Evolutionary conservation across 2,113 vertebrate genomes (phyloP), one percentile per base, ranked within the genome.

Genomic region (Tachysurus vachellii): DNA sequence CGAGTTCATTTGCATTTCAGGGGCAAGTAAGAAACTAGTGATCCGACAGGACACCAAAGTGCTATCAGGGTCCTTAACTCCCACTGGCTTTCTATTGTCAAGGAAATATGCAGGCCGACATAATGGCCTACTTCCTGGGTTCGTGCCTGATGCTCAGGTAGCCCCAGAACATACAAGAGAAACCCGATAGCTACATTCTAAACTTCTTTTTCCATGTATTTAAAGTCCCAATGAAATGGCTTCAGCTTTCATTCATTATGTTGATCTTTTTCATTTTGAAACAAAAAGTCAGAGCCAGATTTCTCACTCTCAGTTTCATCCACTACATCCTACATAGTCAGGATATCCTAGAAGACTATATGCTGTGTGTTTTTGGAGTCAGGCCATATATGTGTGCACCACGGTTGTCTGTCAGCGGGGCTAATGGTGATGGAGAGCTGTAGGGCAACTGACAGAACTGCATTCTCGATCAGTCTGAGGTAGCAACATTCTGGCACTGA

Each of bases 1-100:
- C 68, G 44, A 75, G 85, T 73, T 88, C 21, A 91, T 92, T 91
- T 91, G 73, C 77, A 92, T 89, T 90, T 75, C 42, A 82, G 88
- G 13, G 87, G 26, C 88, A 82, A 82, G 61, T 79, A 84, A 59
- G 42, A 86, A 89, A 85, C 54, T 68, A 86, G 57, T 64, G 76
- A 87, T 21, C 28, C 56, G 42, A 77, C 82, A 84, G 53, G 4
- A 88, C 81, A 84, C 64, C 80, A 68, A 91, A 89, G 85, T 90
- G 68, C 1, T 91, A 85, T 80, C 82, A 75, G 83, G 62, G 50
- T 80, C 84, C 71, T 84, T 28, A 21, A 47, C 61, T 90, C 84
- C 84, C 82, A 91, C n/a, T 54, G 89, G 28, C 14, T 87, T 71
- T 66, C 71, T 59, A 75, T 57, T 88, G 89, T 82, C 89, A 84